Evolutionary conservation across 2,113 vertebrate species (phyloP), one percentile per base, ranked within the genome.

Genomic region (Urocitellus parryii): DNA sequence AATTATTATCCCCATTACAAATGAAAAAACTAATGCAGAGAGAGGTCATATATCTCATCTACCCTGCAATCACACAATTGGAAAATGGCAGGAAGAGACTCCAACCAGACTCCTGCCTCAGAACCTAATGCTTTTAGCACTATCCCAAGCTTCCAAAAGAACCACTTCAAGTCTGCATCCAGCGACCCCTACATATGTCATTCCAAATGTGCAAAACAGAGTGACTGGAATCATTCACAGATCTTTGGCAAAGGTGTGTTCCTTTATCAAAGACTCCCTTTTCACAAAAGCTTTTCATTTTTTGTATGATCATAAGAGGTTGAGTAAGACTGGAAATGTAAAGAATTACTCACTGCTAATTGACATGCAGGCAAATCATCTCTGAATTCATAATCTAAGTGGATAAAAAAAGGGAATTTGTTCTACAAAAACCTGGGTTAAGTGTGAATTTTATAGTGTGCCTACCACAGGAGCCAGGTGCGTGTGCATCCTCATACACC

Each of bases 321-420:
- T 91, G 76, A 95, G 51, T 42, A 91, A 97, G 70, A 86, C 3
- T 86, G 65, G 45, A 87, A 88, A 86, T 39, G 22, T 82, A 88
- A 95, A 92, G 65, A 97, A 76, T 83, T 80, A 70, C 34, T 88
- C 67, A 56, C 56, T 87, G 34, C 70, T 90, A 67, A 95, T 56
- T 95, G 72, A 92, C 93, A 95, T 85, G 32, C 32, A 76, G n/a
- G 45, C 17, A 97, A 96, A 86, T 91, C 42, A 77, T 91, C 65
- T 96, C 89, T 70, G 67, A 96, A 77, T 91, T 68, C 72, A 77
- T 65, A 73, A 78, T 39, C 17, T 65, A 67, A 91, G 51, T 88
- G 88, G 90, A 76, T 22, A 76, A 22, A 42, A 76, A 82, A 91
- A 12, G 8, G 5, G 11, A 73, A 86, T 78, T 58, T 93, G 20